Evolutionary conservation across 2,113 vertebrate species (phyloP).

Genomic region (Orientallactaga bullata): DNA sequence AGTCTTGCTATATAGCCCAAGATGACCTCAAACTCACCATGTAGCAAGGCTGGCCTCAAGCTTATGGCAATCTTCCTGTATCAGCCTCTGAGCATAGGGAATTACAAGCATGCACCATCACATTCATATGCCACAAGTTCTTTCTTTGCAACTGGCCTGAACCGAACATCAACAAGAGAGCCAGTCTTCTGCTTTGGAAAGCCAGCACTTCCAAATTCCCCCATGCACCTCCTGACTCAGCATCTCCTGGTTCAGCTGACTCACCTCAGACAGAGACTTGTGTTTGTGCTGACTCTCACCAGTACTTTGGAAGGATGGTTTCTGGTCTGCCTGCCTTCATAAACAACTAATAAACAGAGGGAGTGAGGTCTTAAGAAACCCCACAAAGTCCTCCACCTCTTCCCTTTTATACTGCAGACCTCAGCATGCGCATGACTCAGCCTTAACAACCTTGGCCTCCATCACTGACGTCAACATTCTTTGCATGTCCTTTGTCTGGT

Average conservation of each 20-base stretch:
- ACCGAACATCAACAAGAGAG: too few species aligned
- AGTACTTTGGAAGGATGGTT: not conserved
- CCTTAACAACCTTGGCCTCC: not conserved
- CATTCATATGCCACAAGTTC: not conserved
- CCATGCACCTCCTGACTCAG: not conserved
- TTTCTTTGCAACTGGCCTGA: not conserved
- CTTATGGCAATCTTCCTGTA: not conserved
- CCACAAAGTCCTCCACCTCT: not conserved
- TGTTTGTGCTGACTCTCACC: fast-evolving
- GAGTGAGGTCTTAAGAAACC: not conserved
- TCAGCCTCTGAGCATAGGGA: not conserved
- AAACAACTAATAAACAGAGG: not conserved
- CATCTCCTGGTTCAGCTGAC: not conserved
- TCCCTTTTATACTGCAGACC: not conserved
- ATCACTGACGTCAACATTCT: fast-evolving
- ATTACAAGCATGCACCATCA: not conserved
- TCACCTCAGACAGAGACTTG: not conserved
- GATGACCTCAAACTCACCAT: too few species aligned
- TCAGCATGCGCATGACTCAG: not conserved
- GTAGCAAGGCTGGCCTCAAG: not conserved
- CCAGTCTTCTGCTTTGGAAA: not conserved
- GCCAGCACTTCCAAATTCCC: not conserved
- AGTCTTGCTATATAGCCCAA: not conserved
- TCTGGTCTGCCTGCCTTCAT: fast-evolving
- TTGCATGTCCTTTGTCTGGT: not conserved